Percentiles rank a stretch among this genome's conserved stretches.
These are phyloP conservation scores for Stegastes partitus DNA, from an alignment of 2,113 vertebrate genomes.

Conservation along the genomic window DNA sequence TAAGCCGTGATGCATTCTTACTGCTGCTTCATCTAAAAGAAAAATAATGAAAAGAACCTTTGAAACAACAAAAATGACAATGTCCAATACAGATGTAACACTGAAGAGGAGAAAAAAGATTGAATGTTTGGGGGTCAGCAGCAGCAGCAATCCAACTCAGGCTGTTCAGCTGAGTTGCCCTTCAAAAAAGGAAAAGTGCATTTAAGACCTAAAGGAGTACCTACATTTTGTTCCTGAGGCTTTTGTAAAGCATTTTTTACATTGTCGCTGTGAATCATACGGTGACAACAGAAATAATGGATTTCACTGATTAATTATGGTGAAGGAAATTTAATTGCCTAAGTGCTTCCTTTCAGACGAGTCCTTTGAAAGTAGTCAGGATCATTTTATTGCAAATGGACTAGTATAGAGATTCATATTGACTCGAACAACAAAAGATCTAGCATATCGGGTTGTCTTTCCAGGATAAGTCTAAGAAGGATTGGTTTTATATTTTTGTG, in stretches of 20 bases:
- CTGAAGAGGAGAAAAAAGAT: not conserved
- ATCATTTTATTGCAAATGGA: slow-evolving; percentile 25
- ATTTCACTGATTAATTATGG: slow-evolving; percentile 61
- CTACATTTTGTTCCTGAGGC: not conserved
- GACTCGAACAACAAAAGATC: slow-evolving; percentile 29
- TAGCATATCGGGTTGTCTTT: not conserved
- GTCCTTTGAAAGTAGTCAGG: slow-evolving; percentile 32
- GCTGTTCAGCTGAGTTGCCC: not conserved
- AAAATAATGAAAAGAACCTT: not conserved
- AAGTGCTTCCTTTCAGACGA: slow-evolving; percentile 56
- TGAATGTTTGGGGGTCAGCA: not conserved
- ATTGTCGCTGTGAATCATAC: slow-evolving; percentile 36
- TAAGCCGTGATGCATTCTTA: no score
- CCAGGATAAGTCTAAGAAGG: not conserved
- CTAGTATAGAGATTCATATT: slow-evolving; percentile 20
- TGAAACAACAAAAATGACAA: not conserved
- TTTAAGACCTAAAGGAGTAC: slow-evolving; percentile 30
- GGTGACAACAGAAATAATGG: slow-evolving; percentile 54
- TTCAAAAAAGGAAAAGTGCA: slow-evolving; percentile 26
- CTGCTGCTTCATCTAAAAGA: not conserved
- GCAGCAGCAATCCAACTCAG: not conserved
- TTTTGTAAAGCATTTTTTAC: slow-evolving; percentile 52
- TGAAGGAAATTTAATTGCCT: slow-evolving; percentile 55
- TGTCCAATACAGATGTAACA: not conserved
- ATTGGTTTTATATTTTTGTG: not conserved